phyloP scores from a whole-genome alignment of 2,888 invertebrate genomes.

The Ectropis crepuscularia region DNA sequence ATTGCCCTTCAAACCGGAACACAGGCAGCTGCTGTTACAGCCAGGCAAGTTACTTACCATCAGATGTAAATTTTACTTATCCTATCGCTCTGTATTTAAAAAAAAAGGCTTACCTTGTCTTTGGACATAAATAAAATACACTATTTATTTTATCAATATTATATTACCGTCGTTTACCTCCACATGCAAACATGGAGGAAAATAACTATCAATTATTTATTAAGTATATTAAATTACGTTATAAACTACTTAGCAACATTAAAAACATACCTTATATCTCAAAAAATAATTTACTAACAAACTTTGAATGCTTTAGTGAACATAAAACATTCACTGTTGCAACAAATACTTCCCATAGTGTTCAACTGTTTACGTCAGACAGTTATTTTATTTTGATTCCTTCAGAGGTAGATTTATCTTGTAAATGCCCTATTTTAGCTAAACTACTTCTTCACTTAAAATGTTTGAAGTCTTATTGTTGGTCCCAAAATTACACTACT shows the following conservation, averaged over 20 bases:
- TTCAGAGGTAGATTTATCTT: slow-evolving; percentile 24
- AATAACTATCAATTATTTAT: slow-evolving; percentile 73
- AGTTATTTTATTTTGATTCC: slow-evolving; percentile 14
- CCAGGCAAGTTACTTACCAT: too few species aligned
- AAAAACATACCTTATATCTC: slow-evolving; percentile 81
- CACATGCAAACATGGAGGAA: slow-evolving; percentile 65
- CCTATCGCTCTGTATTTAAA: too few species aligned
- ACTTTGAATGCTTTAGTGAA: slow-evolving; percentile 50
- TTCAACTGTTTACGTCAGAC: slow-evolving; percentile 9
- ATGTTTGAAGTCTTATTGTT: slow-evolving; percentile 11
- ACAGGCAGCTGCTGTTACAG: too few species aligned
- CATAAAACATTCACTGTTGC: slow-evolving; percentile 36
- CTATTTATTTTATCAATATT: slow-evolving; percentile 60
- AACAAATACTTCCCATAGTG: slow-evolving; percentile 23
- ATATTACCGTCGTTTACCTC: slow-evolving; percentile 76
- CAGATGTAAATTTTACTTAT: too few species aligned
- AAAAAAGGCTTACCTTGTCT: not conserved
- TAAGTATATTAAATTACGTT: slow-evolving; percentile 76
- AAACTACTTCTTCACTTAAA: slow-evolving; percentile 13
- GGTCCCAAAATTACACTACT: slow-evolving; percentile 30
- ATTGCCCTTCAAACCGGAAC: too few species aligned
- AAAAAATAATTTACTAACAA: slow-evolving; percentile 85
- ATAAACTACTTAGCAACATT: slow-evolving; percentile 81
- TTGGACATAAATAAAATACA: slow-evolving; percentile 53
- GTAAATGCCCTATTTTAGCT: slow-evolving; percentile 23